These are phyloP conservation scores for Tetranychus piercei DNA, from an alignment of 2,888 invertebrate genomes.

Conservation along the genomic window DNA sequence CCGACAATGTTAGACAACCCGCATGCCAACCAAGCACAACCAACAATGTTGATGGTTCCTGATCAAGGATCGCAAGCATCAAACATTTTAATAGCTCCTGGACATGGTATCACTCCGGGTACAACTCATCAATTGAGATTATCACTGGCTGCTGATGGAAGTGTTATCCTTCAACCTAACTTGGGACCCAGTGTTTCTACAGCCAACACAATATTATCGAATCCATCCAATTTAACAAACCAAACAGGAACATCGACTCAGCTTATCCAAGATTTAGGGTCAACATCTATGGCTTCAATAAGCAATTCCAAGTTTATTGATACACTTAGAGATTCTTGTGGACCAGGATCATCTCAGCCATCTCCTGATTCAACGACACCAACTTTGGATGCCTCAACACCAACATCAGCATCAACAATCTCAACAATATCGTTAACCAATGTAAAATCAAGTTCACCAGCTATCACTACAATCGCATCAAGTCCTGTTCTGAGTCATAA, in stretches of 20 bases:
- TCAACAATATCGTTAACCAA: slow-evolving; percentile 9
- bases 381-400: slow-evolving; percentile 20
- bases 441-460: slow-evolving; percentile 6
- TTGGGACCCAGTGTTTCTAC: slow-evolving; percentile 2
- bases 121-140: slow-evolving; percentile 26
- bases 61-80: slow-evolving; percentile 6
- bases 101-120: not conserved
- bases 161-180: slow-evolving; percentile 26
- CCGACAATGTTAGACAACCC: not conserved
- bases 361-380: slow-evolving; percentile 23
- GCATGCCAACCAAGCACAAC: slow-evolving; percentile 9
- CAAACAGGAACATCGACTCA: not conserved
- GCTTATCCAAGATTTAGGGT: not conserved
- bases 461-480: slow-evolving; percentile 16
- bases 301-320: slow-evolving; percentile 14
- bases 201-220: not conserved
- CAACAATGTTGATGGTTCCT: slow-evolving; percentile 19
- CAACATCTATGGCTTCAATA: slow-evolving; percentile 8
- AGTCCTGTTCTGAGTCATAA: slow-evolving; percentile 14
- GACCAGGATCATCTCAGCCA: slow-evolving; percentile 22
- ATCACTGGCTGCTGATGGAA: slow-evolving; percentile 28
- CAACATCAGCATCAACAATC: slow-evolving; percentile 14
- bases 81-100: slow-evolving; percentile 13
- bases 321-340: slow-evolving; percentile 19
- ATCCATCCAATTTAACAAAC: slow-evolving; percentile 12